Evolutionary conservation across 2,797 vertebrate genomes (phyloP).

Genomic region (Tenualosa ilisha): DNA sequence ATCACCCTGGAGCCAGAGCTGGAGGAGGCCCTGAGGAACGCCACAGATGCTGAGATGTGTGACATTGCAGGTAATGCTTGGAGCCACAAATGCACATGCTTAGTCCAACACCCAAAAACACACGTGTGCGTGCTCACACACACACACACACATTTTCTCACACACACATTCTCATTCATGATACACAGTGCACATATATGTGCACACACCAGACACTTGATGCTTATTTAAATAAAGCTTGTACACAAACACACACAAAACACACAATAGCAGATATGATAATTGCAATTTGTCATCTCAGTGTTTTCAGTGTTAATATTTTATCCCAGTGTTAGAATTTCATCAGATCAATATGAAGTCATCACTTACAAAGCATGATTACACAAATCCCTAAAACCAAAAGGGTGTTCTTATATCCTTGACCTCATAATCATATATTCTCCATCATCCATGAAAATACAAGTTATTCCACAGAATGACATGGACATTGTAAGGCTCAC

Average conservation of each 20-base stretch:
- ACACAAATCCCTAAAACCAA: not conserved
- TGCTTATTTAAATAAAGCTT: too few species aligned
- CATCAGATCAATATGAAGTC: not conserved
- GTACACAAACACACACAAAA: not conserved
- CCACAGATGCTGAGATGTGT: constrained; percentile 95
- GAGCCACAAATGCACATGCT: not conserved
- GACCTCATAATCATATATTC: not conserved
- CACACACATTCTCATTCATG: not conserved
- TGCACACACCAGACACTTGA: too few species aligned
- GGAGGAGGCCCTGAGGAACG: constrained; percentile 90
- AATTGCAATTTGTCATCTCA: not conserved
- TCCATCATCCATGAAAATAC: not conserved
- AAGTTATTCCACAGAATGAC: not conserved
- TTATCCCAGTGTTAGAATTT: too few species aligned
- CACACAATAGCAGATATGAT: not conserved
- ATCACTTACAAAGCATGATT: not conserved
- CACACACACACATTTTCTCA: not conserved
- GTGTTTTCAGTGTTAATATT: too few species aligned
- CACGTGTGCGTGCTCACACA: not conserved
- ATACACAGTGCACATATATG: not conserved
- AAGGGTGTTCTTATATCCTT: not conserved
- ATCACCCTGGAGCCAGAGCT: constrained; percentile 91
- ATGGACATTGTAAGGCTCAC: not conserved
- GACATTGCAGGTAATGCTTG: constrained; percentile 85
- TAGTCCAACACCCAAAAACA: not conserved